A percentile compares a stretch with the other conserved stretches of the same genome.
Evolutionary conservation across 2,888 invertebrate genomes (phyloP).

Genomic region (Pandemis heparana): DNA sequence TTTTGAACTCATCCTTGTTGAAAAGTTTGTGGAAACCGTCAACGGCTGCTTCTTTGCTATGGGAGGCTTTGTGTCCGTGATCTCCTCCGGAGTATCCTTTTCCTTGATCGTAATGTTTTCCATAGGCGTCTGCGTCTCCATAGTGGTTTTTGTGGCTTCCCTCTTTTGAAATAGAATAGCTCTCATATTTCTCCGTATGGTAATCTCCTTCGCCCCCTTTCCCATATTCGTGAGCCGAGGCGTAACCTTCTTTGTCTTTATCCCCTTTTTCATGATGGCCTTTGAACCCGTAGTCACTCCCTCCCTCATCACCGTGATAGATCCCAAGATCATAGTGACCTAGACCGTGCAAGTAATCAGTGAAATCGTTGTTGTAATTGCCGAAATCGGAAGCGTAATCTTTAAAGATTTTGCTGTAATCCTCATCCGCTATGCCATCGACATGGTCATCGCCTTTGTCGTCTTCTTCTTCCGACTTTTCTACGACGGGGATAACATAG

Average conservation of each 20-base stretch:
- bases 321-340: conserved; percentile 64
- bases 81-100: conserved; percentile 82
- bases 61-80: conserved; percentile 79
- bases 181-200: conserved; percentile 81
- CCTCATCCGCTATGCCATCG: conserved; percentile 69
- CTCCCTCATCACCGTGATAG: conserved; percentile 68
- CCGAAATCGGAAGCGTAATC: conserved; percentile 66
- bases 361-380: conserved; percentile 67
- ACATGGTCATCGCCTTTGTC: conserved; percentile 54
- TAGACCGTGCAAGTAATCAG: conserved; percentile 69
- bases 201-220: conserved; percentile 85
- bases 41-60: conserved; percentile 87
- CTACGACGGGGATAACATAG: conserved; percentile 72
- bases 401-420: conserved; percentile 67
- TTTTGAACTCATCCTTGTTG: conserved; percentile 90
- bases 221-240: conserved; percentile 77
- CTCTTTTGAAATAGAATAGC: conserved; percentile 79
- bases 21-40: conserved; percentile 89
- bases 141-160: conserved; percentile 83
- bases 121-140: conserved; percentile 80
- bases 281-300: conserved; percentile 72
- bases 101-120: conserved; percentile 80
- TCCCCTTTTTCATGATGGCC: conserved; percentile 80
- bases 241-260: conserved; percentile 82
- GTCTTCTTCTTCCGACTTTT: conserved; percentile 59